These are phyloP conservation scores for Antedon mediterranea DNA, from an alignment of 53 echinoderm and acorn worm genomes.

Conservation along the genomic window DNA sequence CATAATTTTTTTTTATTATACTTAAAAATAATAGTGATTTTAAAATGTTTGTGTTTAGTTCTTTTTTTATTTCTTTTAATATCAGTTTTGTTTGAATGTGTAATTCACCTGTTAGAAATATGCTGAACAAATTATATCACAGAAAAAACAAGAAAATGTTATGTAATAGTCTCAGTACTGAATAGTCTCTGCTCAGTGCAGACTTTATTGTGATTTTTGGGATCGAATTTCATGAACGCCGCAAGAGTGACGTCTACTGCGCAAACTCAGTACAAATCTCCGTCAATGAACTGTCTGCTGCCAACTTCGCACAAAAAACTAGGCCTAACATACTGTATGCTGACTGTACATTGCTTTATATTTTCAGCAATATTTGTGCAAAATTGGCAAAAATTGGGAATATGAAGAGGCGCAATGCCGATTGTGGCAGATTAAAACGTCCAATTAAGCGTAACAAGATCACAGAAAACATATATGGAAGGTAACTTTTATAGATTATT, in stretches of 20 bases:
- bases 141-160: too few species aligned
- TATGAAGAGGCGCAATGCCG: conserved; percentile 99
- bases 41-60: too few species aligned
- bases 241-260: background rate
- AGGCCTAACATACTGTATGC: background rate
- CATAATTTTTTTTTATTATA: too few species aligned
- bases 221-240: too few species aligned
- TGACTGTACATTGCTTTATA: background rate
- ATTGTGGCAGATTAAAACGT: conserved; percentile 98
- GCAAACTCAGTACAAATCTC: background rate
- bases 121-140: too few species aligned
- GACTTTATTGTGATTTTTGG: too few species aligned
- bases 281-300: background rate
- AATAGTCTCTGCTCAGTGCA: too few species aligned
- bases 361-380: background rate
- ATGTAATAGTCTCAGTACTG: too few species aligned
- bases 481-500: conserved; percentile 30
- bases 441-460: conserved; percentile 93
- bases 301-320: background rate
- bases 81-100: too few species aligned
- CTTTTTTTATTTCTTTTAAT: too few species aligned
- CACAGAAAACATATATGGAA: conserved; percentile 97
- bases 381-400: conserved; percentile 84
- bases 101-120: too few species aligned
- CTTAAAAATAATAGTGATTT: too few species aligned